Evolutionary conservation across 2,113 vertebrate genomes (phyloP), one percentile per base, ranked within the genome.

Genomic region (Perccottus glenii): DNA sequence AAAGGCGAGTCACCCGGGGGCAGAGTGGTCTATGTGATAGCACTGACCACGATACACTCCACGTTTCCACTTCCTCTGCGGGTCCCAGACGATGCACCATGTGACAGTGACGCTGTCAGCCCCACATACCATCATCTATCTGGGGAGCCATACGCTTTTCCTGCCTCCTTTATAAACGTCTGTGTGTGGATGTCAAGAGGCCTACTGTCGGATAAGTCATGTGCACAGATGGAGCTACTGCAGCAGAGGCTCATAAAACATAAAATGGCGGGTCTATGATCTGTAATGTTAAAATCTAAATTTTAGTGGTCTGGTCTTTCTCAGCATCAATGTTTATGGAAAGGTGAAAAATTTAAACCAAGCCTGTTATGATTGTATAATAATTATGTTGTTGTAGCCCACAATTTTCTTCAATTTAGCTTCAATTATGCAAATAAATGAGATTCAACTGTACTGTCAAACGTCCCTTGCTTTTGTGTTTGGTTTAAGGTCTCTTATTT

Each of bases 11-110:
- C 48, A 32, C 44, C 9, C 43, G 67, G 55, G 19, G 73, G 45
- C 51, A 62, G 70, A 49, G 64, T 65, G 75, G 36, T 65, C 60
- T 60, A 47, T 64, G 72, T 75, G 71, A 85, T 74, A 83, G 44
- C 50, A 42, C 46, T 71, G 70, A 72, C 53, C 60, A 60, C 60
- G 47, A 72, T 70, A 47, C 57, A 67, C 49, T 57, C 42, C 51
- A 27, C 42, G n/a, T 81, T 79, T 81, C 67, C 56, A 61, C 77
- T 78, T 84, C 70, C 73, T 78, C 47, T 47, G 14, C 42, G 40
- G 42, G 42, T 67, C 50, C 49, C 47, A 55, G 73, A 77, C 55
- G 35, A 76, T 73, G 57, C 70, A 75, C 65, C 11, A 14, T 49
- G 64, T 65, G 59, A 69, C 69, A 57, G 46, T 47, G 11, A 49